phyloP scores from a whole-genome alignment of 35 echinoderm and acorn worm genomes.

The Anneissia japonica region DNA sequence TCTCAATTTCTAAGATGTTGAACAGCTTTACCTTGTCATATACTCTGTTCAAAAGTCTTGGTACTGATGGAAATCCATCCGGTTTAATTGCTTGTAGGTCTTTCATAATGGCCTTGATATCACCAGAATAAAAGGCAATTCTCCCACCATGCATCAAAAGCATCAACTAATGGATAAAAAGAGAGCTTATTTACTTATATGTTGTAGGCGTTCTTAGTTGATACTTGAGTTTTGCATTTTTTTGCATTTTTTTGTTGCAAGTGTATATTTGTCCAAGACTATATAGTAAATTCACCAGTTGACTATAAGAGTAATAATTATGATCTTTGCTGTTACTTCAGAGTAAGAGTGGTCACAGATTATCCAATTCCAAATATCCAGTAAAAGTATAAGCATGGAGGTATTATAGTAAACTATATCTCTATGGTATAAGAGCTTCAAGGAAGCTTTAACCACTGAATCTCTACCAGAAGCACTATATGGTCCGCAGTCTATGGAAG shows the following conservation, averaged over 20 bases:
- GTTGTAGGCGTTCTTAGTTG: background rate
- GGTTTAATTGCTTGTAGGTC: constrained; percentile 55
- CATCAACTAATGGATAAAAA: constrained; percentile 14
- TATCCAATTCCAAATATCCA: no score
- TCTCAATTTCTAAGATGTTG: no score
- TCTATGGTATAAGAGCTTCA: no score
- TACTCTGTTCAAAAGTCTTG: constrained; percentile 60
- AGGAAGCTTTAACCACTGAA: no score
- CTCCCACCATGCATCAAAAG: constrained; percentile 61
- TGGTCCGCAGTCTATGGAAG: no score
- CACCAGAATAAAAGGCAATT: constrained; percentile 74
- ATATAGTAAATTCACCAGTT: no score
- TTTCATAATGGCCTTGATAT: constrained; percentile 76
- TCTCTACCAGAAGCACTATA: no score
- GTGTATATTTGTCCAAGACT: background rate
- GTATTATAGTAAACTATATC: no score
- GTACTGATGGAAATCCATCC: constrained; percentile 69
- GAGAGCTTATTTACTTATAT: background rate
- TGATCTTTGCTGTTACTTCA: no score
- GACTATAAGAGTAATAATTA: no score
- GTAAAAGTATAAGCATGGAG: no score
- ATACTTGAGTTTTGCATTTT: background rate
- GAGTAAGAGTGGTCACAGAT: no score
- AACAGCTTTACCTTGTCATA: constrained; percentile 47
- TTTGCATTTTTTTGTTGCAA: background rate